Conservation (phyloP, 30 jellyfish, hydroid and myxozoan species). For the Pelagia noctiluca region DNA sequence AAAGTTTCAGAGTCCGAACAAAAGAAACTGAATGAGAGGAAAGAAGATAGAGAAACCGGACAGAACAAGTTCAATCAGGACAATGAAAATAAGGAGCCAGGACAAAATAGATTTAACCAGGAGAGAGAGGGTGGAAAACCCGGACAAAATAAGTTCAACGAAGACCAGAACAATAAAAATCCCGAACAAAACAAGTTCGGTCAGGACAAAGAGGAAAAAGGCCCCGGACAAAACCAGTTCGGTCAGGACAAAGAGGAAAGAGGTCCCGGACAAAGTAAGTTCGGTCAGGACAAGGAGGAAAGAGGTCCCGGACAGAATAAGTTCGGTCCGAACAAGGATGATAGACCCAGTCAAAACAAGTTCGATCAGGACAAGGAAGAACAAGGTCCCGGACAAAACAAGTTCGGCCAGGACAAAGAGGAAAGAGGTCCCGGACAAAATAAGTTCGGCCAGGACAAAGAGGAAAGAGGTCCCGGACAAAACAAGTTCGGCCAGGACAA, state of each 20-base stretch:
- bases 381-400: conserved; percentile 3
- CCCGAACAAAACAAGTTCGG: too few species aligned
- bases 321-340: neutral
- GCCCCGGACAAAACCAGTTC: conserved; percentile 39
- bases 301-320: neutral
- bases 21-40: neutral
- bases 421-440: too few species aligned
- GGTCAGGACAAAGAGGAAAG: conserved; percentile 10
- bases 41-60: neutral
- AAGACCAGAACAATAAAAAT: conserved; percentile 19
- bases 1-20: neutral
- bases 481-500: conserved; percentile 1
- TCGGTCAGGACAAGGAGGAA: conserved; percentile 9
- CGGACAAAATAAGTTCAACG: conserved; percentile 24
- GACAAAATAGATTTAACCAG: neutral
- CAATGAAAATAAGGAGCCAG: neutral
- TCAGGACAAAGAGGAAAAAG: conserved; percentile 37
- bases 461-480: neutral
- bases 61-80: conserved; percentile 7
- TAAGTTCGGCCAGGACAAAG: conserved; percentile 37
- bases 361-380: neutral
- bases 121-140: neutral
- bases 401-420: too few species aligned
- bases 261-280: neutral
- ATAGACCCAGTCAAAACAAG: conserved; percentile 11